Evolutionary conservation across 1,140 invertebrate species (phyloP).

Genomic region (Pteromalus puparum): DNA sequence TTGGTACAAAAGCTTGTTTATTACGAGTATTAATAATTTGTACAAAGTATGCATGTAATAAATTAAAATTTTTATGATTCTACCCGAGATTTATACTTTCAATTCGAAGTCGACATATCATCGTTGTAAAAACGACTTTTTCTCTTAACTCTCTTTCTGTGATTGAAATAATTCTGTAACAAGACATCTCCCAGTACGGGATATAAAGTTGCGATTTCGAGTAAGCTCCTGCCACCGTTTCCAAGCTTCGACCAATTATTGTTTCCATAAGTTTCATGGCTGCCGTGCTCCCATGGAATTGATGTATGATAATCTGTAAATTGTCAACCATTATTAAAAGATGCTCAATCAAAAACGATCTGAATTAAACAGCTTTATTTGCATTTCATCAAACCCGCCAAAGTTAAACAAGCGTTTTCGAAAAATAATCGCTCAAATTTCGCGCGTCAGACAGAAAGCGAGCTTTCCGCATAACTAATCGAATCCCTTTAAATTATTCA

Average conservation of each 20-base stretch:
- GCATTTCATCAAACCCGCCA: no score
- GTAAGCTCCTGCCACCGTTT: conserved; percentile 36
- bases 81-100: neutral
- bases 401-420: no score
- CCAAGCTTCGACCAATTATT: conserved; percentile 47
- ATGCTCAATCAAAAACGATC: no score
- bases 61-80: neutral
- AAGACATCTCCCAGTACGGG: conserved; percentile 7
- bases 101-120: neutral
- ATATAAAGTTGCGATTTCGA: neutral
- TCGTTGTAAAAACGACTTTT: neutral
- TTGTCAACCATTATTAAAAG: no score
- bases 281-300: conserved; percentile 46
- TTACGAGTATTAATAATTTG: conserved; percentile 19
- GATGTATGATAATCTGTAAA: conserved; percentile 46
- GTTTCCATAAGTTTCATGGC: conserved; percentile 42
- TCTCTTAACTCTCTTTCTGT: conserved; percentile 34
- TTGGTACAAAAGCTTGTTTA: neutral
- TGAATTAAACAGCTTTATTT: no score
- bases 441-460: no score
- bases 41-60: neutral
- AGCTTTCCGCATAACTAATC: no score
- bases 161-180: conserved; percentile 39
- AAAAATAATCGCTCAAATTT: no score
- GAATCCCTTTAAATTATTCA: neutral